A percentile compares a stretch with the other conserved stretches of the same genome.
Conservation (phyloP, 1,140 invertebrate species). For the Plutomurus gul region DNA sequence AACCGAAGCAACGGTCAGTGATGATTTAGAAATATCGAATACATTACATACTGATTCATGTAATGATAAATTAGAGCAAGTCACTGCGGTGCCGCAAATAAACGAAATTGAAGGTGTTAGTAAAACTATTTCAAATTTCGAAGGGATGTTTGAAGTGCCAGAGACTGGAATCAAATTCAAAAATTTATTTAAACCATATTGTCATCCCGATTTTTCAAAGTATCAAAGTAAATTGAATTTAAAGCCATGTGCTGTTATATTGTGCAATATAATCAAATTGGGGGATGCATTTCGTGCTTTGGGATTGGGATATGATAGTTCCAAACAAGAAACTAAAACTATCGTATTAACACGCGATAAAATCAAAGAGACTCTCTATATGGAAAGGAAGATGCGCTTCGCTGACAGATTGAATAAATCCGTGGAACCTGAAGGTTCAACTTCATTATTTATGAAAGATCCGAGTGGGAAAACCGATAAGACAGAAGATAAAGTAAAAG, state of each 20-base stretch:
- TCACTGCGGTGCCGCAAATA: no score
- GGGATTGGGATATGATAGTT: background rate
- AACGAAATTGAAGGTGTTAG: no score
- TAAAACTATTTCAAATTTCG: no score
- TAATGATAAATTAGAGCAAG: no score
- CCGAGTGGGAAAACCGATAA: background rate
- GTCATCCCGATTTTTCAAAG: background rate
- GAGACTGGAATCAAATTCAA: background rate
- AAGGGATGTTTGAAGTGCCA: no score
- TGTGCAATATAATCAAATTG: background rate
- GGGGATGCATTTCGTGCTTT: background rate
- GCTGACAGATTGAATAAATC: no score
- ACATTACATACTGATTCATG: no score
- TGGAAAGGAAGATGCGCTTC: no score
- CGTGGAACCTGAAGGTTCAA: no score
- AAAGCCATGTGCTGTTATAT: background rate
- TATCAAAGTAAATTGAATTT: background rate
- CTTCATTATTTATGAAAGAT: background rate
- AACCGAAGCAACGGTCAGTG: no score
- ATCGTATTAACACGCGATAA: background rate
- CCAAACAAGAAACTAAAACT: background rate
- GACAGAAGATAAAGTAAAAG: background rate
- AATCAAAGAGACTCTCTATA: background rate
- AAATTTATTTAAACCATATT: background rate
- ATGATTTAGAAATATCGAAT: no score